A percentile compares a stretch with the other conserved stretches of the same genome.
These are phyloP conservation scores for Sylvicola cinctus DNA, from an alignment of 2,888 invertebrate species.

Conservation along the genomic window DNA sequence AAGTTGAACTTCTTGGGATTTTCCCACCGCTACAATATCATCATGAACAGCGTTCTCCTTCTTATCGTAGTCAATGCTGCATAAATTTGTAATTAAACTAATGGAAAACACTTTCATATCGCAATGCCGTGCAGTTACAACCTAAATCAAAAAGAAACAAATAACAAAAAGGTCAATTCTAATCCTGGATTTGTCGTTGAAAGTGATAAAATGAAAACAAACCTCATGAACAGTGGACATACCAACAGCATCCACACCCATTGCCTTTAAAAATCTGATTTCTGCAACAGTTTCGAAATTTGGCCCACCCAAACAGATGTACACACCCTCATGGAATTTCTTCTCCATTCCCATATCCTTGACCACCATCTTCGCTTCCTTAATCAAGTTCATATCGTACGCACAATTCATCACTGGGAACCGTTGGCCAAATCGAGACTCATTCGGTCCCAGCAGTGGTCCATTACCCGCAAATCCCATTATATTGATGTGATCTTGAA, in stretches of 20 bases:
- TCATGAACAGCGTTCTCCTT: constrained; percentile 64
- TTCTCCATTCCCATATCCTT: constrained; percentile 48
- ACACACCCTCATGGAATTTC: constrained; percentile 73
- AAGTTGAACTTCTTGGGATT: constrained; percentile 42
- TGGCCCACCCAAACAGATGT: constrained; percentile 86
- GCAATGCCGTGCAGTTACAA: constrained; percentile 83
- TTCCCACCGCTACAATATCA: constrained; percentile 68
- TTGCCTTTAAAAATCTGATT: constrained; percentile 54
- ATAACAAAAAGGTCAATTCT: constrained; percentile 16
- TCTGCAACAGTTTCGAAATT: constrained; percentile 94
- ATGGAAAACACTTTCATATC: constrained; percentile 79
- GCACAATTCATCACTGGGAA: constrained; percentile 87
- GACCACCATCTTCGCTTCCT: constrained; percentile 48
- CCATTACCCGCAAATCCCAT: constrained; percentile 92
- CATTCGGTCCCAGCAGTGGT: constrained; percentile 86
- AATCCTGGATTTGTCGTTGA: neutral
- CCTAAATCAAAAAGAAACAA: constrained; percentile 16
- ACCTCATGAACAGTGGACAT: constrained; percentile 52
- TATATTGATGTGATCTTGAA: constrained; percentile 93
- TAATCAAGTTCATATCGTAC: constrained; percentile 53
- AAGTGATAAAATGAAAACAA: constrained; percentile 2
- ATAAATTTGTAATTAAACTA: constrained; percentile 85
- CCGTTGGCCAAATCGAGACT: constrained; percentile 79
- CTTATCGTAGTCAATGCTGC: constrained; percentile 58
- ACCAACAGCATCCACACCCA: constrained; percentile 75